These are phyloP conservation scores for Macropis europaea DNA, from an alignment of 2,888 invertebrate species.

Conservation along the genomic window DNA sequence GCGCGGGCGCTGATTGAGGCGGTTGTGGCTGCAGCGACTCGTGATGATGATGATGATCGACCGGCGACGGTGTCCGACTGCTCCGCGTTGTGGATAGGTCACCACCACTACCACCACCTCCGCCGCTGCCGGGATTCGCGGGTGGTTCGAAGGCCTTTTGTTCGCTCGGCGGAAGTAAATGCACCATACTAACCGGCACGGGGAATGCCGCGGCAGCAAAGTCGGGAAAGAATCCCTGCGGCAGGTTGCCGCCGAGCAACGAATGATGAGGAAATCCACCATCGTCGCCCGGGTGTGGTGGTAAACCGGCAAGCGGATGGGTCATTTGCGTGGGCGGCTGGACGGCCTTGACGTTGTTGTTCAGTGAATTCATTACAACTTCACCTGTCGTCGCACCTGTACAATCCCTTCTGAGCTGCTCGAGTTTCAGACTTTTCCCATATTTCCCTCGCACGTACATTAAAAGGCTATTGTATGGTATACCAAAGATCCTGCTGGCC, in stretches of 20 bases:
- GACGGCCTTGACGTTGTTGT: conserved; percentile 83
- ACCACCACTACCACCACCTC: conserved; percentile 79
- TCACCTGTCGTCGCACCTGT: conserved; percentile 90
- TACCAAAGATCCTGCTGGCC: conserved; percentile 93
- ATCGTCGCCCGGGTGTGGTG: conserved; percentile 70
- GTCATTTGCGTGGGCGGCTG: conserved; percentile 71
- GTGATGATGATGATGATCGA: conserved; percentile 64
- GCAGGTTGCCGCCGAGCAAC: conserved; percentile 79
- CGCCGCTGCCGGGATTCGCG: conserved; percentile 82
- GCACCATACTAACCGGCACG: conserved; percentile 91
- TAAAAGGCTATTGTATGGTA: conserved; percentile 94
- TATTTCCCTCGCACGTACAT: conserved; percentile 97
- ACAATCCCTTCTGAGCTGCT: conserved; percentile 93
- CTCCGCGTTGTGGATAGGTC: conserved; percentile 50
- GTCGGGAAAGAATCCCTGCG: conserved; percentile 91
- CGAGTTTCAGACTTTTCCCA: conserved; percentile 94
- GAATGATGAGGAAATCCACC: conserved; percentile 73
- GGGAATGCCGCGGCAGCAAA: conserved; percentile 88
- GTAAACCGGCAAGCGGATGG: conserved; percentile 69
- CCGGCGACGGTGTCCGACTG: conserved; percentile 73
- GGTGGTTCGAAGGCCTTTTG: conserved; percentile 85
- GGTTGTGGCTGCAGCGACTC: conserved; percentile 80
- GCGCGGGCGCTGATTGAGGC: conserved; percentile 84
- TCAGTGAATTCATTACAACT: conserved; percentile 81
- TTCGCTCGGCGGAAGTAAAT: conserved; percentile 90